phyloP scores from a whole-genome alignment of 2,888 invertebrate species.

The Papilio gigon region DNA sequence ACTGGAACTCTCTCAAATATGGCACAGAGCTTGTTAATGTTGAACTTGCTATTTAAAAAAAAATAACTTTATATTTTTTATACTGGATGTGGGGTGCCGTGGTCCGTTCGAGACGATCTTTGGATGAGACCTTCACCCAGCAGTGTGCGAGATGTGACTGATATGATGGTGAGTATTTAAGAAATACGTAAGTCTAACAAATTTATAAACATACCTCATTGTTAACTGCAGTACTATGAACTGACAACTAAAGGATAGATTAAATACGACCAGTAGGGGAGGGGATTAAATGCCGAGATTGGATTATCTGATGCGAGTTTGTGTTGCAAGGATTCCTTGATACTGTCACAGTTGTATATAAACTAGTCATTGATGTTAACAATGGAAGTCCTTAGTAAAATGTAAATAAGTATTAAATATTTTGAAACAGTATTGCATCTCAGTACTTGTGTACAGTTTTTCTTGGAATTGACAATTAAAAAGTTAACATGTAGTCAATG shows the following conservation, averaged over 20 bases:
- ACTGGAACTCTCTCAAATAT: neutral
- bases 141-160: too few relatives aligned
- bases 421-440: too few relatives aligned
- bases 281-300: constrained; percentile 38
- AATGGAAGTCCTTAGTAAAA: too few relatives aligned
- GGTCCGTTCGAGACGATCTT: too few relatives aligned
- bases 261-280: constrained; percentile 9
- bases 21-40: neutral
- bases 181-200: neutral
- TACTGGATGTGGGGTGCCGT: too few relatives aligned
- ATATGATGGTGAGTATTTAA: too few relatives aligned
- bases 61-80: too few relatives aligned
- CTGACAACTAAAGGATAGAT: neutral
- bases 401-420: too few relatives aligned
- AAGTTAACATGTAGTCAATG: neutral
- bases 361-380: neutral
- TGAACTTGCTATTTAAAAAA: too few relatives aligned
- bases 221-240: neutral
- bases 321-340: constrained; percentile 32
- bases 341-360: constrained; percentile 5
- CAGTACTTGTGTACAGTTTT: neutral
- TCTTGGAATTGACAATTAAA: neutral
- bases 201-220: neutral
- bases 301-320: constrained; percentile 37
- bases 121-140: too few relatives aligned